phyloP scores from a whole-genome alignment of 2,888 invertebrate genomes.

The Lasioglossum oenotherae region DNA sequence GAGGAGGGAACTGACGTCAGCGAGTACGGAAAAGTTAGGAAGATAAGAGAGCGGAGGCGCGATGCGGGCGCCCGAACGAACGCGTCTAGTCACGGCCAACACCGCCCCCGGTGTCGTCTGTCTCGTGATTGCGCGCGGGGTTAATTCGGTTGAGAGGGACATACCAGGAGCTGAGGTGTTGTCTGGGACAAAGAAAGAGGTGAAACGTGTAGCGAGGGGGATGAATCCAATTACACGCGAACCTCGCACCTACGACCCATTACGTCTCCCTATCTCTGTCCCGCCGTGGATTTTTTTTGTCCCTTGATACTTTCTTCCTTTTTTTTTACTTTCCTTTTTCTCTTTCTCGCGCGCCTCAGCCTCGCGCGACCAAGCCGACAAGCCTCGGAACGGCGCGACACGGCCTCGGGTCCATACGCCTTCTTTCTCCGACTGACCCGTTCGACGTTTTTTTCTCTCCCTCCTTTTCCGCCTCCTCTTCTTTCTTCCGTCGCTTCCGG shows the following conservation, averaged over 20 bases:
- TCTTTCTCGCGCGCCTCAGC: conserved; percentile 26
- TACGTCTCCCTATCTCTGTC: conserved; percentile 64
- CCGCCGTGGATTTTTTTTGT: conserved; percentile 27
- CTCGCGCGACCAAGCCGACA: conserved; percentile 38
- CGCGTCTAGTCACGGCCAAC: conserved; percentile 41
- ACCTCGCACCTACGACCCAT: conserved; percentile 80
- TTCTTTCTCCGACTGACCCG: conserved; percentile 51
- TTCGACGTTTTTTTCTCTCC: conserved; percentile 28
- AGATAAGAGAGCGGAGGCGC: conserved; percentile 72
- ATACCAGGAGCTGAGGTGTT: conserved; percentile 20
- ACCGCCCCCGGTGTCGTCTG: conserved; percentile 62
- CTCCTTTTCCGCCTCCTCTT: conserved; percentile 33
- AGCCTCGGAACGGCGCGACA: conserved; percentile 26
- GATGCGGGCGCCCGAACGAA: conserved; percentile 48
- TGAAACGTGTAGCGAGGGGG: conserved; percentile 72
- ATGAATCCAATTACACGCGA: conserved; percentile 82
- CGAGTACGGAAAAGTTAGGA: conserved; percentile 75
- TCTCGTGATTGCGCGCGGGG: conserved; percentile 72
- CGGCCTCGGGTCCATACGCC: conserved; percentile 61
- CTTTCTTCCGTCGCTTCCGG: conserved; percentile 52
- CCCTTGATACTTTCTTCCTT: conserved; percentile 20
- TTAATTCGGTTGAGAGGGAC: conserved; percentile 73
- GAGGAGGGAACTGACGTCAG: conserved; percentile 68
- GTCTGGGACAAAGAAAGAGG: conserved; percentile 52
- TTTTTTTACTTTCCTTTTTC: conserved; percentile 27